Percentiles rank a stretch among this genome's conserved stretches.
These are phyloP conservation scores for Dissostichus mawsoni DNA, from an alignment of 2,113 vertebrate species.

Conservation along the genomic window DNA sequence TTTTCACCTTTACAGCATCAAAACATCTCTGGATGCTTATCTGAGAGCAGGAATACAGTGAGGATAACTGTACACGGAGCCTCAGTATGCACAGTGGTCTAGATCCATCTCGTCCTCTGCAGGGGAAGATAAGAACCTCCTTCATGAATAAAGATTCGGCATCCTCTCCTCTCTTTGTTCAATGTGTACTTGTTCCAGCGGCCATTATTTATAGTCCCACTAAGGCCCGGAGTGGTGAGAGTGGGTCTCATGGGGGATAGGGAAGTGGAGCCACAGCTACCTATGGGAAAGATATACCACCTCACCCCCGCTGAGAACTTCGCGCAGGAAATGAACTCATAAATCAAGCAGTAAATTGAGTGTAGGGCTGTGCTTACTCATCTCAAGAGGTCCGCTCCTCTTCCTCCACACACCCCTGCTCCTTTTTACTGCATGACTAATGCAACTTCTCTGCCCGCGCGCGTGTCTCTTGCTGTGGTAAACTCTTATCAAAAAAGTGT, in stretches of 20 bases:
- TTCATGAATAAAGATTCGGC: conserved; percentile 76
- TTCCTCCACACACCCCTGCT: conserved; percentile 70
- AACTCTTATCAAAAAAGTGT: conserved; percentile 51
- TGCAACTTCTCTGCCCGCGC: conserved; percentile 43
- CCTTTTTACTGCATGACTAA: conserved; percentile 72
- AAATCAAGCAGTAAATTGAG: conserved; percentile 81
- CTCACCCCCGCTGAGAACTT: conserved; percentile 72
- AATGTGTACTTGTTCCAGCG: conserved; percentile 60
- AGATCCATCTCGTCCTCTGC: conserved; percentile 35
- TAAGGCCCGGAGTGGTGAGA: conserved; percentile 58
- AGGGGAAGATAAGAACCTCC: conserved; percentile 51
- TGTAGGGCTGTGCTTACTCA: conserved; percentile 76
- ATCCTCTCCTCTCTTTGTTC: conserved; percentile 55
- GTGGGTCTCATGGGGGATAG: conserved; percentile 66
- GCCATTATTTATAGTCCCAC: conserved; percentile 76
- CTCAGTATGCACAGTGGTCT: conserved; percentile 30
- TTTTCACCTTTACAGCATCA: not conserved
- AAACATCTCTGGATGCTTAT: conserved; percentile 15
- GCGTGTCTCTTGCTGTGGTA: conserved; percentile 18
- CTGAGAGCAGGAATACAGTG: conserved; percentile 12
- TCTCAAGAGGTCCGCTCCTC: conserved; percentile 77
- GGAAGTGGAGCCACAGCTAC: conserved; percentile 67
- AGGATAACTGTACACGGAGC: conserved; percentile 13
- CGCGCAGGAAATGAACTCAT: conserved; percentile 77
- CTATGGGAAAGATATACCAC: conserved; percentile 72